Evolutionary conservation across 1,140 invertebrate species (phyloP).

Genomic region (Zeugodacus cucurbitae): DNA sequence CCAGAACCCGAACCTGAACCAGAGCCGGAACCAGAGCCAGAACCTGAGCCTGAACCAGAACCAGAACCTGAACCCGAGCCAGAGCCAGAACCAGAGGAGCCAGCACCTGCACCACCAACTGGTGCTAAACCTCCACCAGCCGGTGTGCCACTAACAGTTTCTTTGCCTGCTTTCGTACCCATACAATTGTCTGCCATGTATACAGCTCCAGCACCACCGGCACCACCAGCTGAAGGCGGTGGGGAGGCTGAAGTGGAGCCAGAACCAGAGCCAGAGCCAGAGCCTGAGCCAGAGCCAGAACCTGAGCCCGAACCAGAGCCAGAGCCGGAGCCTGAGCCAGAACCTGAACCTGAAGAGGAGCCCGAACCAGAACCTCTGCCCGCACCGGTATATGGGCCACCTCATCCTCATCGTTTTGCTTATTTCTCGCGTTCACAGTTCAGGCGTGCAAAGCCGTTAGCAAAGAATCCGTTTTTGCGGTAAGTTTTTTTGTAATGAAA

Average conservation of each 20-base stretch:
- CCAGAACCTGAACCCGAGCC: conserved; percentile 60
- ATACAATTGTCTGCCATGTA: conserved; percentile 63
- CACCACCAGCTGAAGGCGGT: conserved; percentile 4
- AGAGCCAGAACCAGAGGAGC: conserved; percentile 51
- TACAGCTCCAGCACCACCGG: conserved; percentile 52
- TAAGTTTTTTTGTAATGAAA: background rate
- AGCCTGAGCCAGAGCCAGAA: conserved; percentile 14
- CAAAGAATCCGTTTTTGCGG: background rate
- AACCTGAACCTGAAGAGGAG: background rate
- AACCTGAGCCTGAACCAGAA: conserved; percentile 50
- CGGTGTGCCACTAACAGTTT: conserved; percentile 59
- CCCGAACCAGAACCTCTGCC: conserved; percentile 31
- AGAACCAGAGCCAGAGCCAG: conserved; percentile 26
- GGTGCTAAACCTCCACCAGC: conserved; percentile 49
- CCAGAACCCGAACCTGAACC: conserved; percentile 49
- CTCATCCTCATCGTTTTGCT: background rate
- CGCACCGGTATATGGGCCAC: background rate
- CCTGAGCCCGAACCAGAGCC: background rate
- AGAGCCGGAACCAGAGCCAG: conserved; percentile 54
- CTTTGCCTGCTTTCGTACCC: conserved; percentile 61
- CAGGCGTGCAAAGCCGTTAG: background rate
- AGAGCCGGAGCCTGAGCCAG: background rate
- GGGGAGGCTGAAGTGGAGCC: background rate
- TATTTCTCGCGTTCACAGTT: background rate
- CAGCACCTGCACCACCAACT: conserved; percentile 43